These are phyloP conservation scores for Euwallacea fornicatus DNA, from an alignment of 1,140 invertebrate species.

Conservation along the genomic window DNA sequence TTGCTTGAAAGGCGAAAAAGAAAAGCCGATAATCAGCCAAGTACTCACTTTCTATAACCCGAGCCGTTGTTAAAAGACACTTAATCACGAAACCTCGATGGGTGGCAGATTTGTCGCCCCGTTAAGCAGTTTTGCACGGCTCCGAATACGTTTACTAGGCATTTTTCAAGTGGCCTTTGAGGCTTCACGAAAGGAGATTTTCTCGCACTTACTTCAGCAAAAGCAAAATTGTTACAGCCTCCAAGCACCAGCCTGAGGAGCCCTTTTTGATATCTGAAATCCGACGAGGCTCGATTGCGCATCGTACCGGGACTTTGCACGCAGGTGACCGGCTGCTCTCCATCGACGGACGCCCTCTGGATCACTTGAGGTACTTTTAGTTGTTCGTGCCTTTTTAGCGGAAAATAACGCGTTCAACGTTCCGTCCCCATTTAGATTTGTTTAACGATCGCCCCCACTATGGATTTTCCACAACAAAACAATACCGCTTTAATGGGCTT, in stretches of 20 bases:
- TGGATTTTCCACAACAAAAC: no score
- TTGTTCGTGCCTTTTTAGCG: no score
- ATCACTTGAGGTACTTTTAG: constrained; percentile 58
- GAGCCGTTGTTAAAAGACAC: constrained; percentile 7
- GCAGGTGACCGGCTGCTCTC: constrained; percentile 84
- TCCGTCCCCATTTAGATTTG: no score
- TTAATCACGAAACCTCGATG: constrained; percentile 24
- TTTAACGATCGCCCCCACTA: no score
- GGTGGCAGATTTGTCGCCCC: constrained; percentile 8
- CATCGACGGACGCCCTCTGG: constrained; percentile 82
- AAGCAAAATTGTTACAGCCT: constrained; percentile 41
- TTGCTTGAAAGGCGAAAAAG: background rate
- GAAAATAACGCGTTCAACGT: no score
- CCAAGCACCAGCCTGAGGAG: constrained; percentile 58
- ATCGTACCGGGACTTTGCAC: constrained; percentile 83
- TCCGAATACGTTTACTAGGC: constrained; percentile 12
- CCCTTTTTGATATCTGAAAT: constrained; percentile 81
- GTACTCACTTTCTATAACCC: constrained; percentile 14
- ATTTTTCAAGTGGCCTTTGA: constrained; percentile 7
- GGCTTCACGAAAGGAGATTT: background rate
- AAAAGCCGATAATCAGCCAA: constrained; percentile 8
- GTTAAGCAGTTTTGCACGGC: constrained; percentile 9
- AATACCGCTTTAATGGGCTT: no score
- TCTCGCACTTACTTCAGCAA: background rate
- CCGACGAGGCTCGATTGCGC: constrained; percentile 84